These are phyloP conservation scores for Hydropsyche betteni DNA, from an alignment of 2,888 invertebrate genomes.

Conservation along the genomic window DNA sequence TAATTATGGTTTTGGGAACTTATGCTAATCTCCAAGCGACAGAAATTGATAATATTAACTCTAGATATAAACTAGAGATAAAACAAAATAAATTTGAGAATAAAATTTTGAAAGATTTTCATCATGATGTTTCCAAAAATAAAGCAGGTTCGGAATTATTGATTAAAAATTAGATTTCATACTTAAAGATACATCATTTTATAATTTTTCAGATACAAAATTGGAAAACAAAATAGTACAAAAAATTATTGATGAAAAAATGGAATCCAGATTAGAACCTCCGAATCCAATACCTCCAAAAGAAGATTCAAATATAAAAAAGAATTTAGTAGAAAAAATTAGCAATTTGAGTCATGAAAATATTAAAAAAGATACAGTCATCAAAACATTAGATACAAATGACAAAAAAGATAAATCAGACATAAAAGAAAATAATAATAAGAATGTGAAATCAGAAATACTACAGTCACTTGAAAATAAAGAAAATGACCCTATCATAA, in stretches of 20 bases:
- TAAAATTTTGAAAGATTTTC: conserved; percentile 43
- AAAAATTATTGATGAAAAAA: conserved; percentile 54
- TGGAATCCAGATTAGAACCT: conserved; percentile 62
- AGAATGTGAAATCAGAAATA: conserved; percentile 7
- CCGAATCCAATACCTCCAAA: conserved; percentile 63
- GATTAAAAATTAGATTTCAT: too few relatives aligned
- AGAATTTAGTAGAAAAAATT: conserved; percentile 24
- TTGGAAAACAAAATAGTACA: neutral
- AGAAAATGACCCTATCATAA: conserved; percentile 58
- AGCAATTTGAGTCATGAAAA: conserved; percentile 51
- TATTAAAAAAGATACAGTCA: conserved; percentile 32
- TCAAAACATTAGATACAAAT: conserved; percentile 17
- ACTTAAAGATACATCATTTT: neutral
- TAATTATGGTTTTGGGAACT: conserved; percentile 89
- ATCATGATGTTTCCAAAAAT: conserved; percentile 2
- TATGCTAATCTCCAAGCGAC: conserved; percentile 86
- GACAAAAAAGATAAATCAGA: conserved; percentile 35
- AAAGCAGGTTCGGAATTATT: conserved; percentile 30
- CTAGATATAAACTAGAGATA: conserved; percentile 54
- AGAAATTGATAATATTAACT: conserved; percentile 61
- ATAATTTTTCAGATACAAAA: neutral
- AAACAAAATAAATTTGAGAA: conserved; percentile 57
- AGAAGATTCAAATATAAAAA: conserved; percentile 54
- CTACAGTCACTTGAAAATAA: conserved; percentile 55
- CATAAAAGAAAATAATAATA: neutral